phyloP scores from a whole-genome alignment of 2,888 invertebrate species.

The Matsumyia berberina region DNA sequence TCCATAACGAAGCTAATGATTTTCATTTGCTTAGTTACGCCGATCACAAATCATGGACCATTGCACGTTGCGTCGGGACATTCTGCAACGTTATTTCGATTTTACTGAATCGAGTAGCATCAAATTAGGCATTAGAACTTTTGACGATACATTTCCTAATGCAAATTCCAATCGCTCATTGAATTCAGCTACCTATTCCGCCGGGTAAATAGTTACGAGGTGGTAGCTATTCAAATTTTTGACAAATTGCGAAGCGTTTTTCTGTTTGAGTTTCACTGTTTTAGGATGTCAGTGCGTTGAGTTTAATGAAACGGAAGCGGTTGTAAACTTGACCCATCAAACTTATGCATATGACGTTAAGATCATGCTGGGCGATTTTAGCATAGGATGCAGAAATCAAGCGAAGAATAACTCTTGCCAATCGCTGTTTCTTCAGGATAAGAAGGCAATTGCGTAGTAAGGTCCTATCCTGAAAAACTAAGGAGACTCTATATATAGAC shows the following conservation, averaged over 20 bases:
- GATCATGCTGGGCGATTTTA: too few species aligned
- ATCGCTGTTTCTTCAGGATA: too few species aligned
- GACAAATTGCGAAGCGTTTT: background rate
- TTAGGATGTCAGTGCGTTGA: too few species aligned
- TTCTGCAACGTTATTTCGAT: background rate
- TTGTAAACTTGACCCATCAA: too few species aligned
- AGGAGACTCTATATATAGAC: too few species aligned
- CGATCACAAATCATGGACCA: slow-evolving; percentile 48
- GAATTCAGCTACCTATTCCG: background rate
- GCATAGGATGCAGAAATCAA: too few species aligned
- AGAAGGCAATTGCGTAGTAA: too few species aligned
- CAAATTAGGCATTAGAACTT: background rate
- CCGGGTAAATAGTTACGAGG: background rate
- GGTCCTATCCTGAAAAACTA: too few species aligned
- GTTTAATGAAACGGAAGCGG: too few species aligned
- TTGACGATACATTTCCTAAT: background rate
- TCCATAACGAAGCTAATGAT: slow-evolving; percentile 44
- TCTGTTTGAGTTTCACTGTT: too few species aligned
- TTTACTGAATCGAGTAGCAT: background rate
- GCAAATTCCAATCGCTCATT: background rate
- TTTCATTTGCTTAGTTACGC: slow-evolving; percentile 42
- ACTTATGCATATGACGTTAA: too few species aligned
- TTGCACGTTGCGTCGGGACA: background rate
- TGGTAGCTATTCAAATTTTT: background rate
- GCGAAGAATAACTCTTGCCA: too few species aligned